Percentiles rank a stretch among this genome's conserved stretches.
Conservation (phyloP, 2,797 vertebrate species). For the Amazona finschi region DNA sequence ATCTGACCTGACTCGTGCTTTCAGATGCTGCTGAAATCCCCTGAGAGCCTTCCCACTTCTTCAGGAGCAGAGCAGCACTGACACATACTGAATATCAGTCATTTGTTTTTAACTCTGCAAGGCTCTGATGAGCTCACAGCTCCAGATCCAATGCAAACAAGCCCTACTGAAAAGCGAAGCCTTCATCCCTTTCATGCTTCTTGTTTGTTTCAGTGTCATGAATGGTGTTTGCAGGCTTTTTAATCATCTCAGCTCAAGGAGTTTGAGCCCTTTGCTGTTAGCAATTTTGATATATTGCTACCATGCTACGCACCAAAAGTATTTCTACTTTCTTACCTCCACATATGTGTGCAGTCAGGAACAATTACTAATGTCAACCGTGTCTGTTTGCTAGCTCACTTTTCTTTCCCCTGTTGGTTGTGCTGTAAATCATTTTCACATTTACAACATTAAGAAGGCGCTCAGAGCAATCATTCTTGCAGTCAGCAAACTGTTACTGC, state of each 20-base stretch:
- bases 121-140: neutral
- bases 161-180: neutral
- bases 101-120: neutral
- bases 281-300: conserved; percentile 53
- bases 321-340: conserved; percentile 47
- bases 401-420: neutral
- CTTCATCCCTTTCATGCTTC: neutral
- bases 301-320: conserved; percentile 3
- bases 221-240: neutral
- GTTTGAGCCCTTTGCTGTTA: conserved; percentile 1
- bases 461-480: conserved; percentile 56
- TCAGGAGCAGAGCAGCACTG: neutral
- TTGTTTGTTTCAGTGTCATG: neutral
- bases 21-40: neutral
- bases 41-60: neutral
- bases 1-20: neutral
- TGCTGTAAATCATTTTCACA: conserved; percentile 68
- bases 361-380: conserved; percentile 56
- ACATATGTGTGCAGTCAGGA: conserved; percentile 53
- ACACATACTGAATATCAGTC: neutral
- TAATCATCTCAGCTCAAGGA: conserved; percentile 6
- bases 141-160: neutral
- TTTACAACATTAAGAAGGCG: conserved; percentile 57
- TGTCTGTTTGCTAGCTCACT: conserved; percentile 19
- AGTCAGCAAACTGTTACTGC: conserved; percentile 63